Evolutionary conservation across 2,797 vertebrate genomes (phyloP), one percentile per base, ranked within the genome.

Genomic region (Sardinella longiceps): DNA sequence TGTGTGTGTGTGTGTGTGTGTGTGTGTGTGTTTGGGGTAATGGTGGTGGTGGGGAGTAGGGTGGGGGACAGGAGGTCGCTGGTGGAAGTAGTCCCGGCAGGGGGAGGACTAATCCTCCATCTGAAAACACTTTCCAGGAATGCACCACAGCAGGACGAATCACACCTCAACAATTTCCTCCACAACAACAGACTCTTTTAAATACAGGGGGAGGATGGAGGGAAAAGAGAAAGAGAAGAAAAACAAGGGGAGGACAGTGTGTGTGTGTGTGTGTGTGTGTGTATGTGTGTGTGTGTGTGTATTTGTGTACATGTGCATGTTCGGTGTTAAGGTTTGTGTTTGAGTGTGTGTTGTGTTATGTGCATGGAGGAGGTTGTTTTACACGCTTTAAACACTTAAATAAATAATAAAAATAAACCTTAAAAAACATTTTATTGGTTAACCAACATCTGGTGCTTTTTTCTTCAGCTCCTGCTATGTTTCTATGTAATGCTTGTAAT

Each of bases 1-100:
- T 3, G 58, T 28, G n/a, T 3, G 58, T 86, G 80, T 83, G 82
- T 84, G 87, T 87, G 81, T 86, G 83, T 84, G 81, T 87, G 85
- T 80, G 85, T 60, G 83, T 53, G 58, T 86, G 83, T 85, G 83
- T 81, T 63, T 14, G 70, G 83, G 45, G 70, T n/a, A n/a, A n/a
- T n/a, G n/a, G n/a, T n/a, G n/a, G n/a, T n/a, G n/a, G n/a, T n/a
- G n/a, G n/a, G n/a, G n/a, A n/a, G n/a, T n/a, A n/a, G n/a, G n/a
- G 51, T 46, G 66, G 81, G 84, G 58, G 81, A 37, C 46, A 10
- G 81, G 82, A 60, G 45, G 15, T 46, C 1, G 7, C 84, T 50
- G 45, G 20, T 43, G 39, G 84, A 85, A 84, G 56, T 10, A 60
- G 56, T 1, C 33, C 37, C 33, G 9, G 70, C 37, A 77, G 70